Evolutionary conservation across 2,113 vertebrate species (phyloP).

Genomic region (Pseudorectes ferrugineus): DNA sequence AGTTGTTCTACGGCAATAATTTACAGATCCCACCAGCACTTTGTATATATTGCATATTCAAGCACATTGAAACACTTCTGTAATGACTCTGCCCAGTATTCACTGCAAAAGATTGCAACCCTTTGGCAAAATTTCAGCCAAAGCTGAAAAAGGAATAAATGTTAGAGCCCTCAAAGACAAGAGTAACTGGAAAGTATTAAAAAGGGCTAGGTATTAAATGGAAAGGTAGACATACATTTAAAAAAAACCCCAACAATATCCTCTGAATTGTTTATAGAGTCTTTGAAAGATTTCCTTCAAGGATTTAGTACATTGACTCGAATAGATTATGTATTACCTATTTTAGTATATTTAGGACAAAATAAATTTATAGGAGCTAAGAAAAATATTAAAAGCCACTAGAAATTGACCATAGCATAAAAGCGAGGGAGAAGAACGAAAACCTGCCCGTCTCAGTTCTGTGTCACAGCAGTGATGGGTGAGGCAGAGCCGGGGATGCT

Average conservation of each 20-base stretch:
- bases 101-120: not conserved
- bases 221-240: not conserved
- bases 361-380: not conserved
- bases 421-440: not conserved
- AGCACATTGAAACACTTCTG: not conserved
- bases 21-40: not conserved
- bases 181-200: not conserved
- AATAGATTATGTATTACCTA: not conserved
- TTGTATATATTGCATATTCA: not conserved
- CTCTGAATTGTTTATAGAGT: not conserved
- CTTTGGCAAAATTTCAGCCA: not conserved
- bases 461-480: not conserved
- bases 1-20: not conserved
- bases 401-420: not conserved
- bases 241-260: not conserved
- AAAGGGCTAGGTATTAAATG: not conserved
- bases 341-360: not conserved
- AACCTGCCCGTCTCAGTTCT: not conserved
- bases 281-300: not conserved
- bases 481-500: not conserved
- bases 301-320: not conserved
- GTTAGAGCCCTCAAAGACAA: not conserved
- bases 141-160: not conserved
- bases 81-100: not conserved
- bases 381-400: not conserved